A percentile compares a stretch with the other conserved stretches of the same genome.
phyloP scores from a whole-genome alignment of 2,888 invertebrate species.

The Cryptocheilus praepositus region DNA sequence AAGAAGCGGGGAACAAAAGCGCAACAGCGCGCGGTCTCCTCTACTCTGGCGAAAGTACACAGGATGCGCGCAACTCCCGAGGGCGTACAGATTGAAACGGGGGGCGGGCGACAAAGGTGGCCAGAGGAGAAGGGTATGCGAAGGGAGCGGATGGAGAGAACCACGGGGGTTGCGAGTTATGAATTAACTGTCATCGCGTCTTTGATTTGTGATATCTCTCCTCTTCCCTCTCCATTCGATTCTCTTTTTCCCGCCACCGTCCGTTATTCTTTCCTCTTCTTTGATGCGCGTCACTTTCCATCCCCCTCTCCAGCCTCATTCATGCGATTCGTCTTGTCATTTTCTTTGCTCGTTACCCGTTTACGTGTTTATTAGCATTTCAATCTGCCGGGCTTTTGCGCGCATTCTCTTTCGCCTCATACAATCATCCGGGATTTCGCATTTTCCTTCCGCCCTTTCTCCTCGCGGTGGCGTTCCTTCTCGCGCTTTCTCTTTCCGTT shows the following conservation, averaged over 20 bases:
- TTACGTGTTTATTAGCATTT: too few relatives aligned
- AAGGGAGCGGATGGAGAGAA: slow-evolving; percentile 30
- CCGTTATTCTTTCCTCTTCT: slow-evolving; percentile 15
- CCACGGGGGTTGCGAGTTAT: slow-evolving; percentile 58
- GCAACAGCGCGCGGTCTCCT: slow-evolving; percentile 37
- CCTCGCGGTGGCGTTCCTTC: not conserved
- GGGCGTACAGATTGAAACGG: slow-evolving; percentile 58
- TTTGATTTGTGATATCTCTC: slow-evolving; percentile 62
- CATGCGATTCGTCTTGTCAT: slow-evolving; percentile 1
- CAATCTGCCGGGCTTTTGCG: too few relatives aligned
- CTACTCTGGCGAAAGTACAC: slow-evolving; percentile 31
- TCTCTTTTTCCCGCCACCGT: slow-evolving; percentile 29
- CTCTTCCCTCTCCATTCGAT: slow-evolving; percentile 19
- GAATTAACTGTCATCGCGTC: slow-evolving; percentile 65
- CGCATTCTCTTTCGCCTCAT: too few relatives aligned
- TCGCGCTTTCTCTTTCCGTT: not conserved
- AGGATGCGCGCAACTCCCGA: slow-evolving; percentile 55
- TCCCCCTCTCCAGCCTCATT: not conserved
- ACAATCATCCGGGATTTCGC: too few relatives aligned
- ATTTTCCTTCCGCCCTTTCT: not conserved
- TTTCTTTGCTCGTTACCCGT: not conserved
- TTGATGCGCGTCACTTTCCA: not conserved
- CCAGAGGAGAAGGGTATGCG: slow-evolving; percentile 19
- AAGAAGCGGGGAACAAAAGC: slow-evolving; percentile 28
- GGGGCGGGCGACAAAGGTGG: slow-evolving; percentile 27